A percentile compares a stretch with the other conserved stretches of the same genome.
Conservation (phyloP, 2,113 vertebrate species). For the Psittacara wagleri region DNA sequence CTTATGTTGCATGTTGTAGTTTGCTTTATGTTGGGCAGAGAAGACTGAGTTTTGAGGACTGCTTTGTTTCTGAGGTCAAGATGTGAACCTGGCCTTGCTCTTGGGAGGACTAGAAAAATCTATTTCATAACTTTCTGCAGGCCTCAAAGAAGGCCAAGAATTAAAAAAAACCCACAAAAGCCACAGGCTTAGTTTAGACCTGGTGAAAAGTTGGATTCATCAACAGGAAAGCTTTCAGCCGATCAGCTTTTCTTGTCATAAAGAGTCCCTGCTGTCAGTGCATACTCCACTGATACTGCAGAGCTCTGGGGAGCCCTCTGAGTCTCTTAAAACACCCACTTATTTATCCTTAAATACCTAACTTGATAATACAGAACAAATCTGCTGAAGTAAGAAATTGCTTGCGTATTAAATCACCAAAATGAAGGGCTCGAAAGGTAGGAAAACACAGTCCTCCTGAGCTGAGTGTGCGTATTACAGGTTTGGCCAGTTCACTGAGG, state of each 20-base stretch:
- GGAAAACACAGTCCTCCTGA: neutral
- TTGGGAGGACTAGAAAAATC: slow-evolving; percentile 75
- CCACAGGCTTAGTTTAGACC: slow-evolving; percentile 69
- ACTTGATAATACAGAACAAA: slow-evolving; percentile 47
- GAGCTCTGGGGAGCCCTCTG: slow-evolving; percentile 18
- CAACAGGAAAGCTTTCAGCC: slow-evolving; percentile 43
- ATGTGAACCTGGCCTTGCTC: slow-evolving; percentile 70
- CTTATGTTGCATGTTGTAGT: slow-evolving; percentile 1
- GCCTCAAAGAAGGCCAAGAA: slow-evolving; percentile 48
- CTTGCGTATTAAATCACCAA: slow-evolving; percentile 49
- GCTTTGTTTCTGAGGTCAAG: slow-evolving; percentile 70
- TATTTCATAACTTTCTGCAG: slow-evolving; percentile 77
- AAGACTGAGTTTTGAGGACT: slow-evolving; percentile 29
- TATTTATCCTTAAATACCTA: slow-evolving; percentile 24
- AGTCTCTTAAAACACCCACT: slow-evolving; percentile 57
- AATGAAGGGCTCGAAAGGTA: neutral
- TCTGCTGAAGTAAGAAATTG: slow-evolving; percentile 61
- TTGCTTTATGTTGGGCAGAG: slow-evolving; percentile 41
- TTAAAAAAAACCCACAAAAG: slow-evolving; percentile 25
- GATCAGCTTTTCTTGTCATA: slow-evolving; percentile 41
- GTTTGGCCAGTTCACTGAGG: slow-evolving; percentile 7
- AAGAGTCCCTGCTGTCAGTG: slow-evolving; percentile 49
- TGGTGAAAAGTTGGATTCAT: slow-evolving; percentile 55
- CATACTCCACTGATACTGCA: neutral
- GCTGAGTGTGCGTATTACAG: neutral